A percentile compares a stretch with the other conserved stretches of the same genome.
Evolutionary conservation across 2,888 invertebrate genomes (phyloP).

Genomic region (Homarus gammarus): DNA sequence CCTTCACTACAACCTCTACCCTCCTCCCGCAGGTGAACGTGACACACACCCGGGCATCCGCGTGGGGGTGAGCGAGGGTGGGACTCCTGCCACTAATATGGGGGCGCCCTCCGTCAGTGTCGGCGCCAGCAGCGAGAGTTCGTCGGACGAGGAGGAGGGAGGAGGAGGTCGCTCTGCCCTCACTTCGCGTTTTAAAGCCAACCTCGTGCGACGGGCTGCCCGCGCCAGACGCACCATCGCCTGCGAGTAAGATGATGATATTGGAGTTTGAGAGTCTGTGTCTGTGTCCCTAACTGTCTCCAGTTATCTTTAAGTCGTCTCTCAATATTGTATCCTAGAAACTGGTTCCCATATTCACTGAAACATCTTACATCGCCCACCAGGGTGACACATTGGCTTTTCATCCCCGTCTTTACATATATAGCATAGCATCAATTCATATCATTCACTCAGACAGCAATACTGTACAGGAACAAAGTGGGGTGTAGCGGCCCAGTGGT

Average conservation of each 20-base stretch:
- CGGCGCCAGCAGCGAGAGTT: constrained; percentile 64
- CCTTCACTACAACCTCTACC: not conserved
- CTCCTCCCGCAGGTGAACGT: constrained; percentile 39
- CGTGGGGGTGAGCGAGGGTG: constrained; percentile 6
- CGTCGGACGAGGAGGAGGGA: constrained; percentile 67
- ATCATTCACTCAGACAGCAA: too few species aligned
- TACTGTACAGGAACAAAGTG: too few species aligned
- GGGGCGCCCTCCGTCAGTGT: constrained; percentile 20
- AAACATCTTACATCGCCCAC: too few species aligned
- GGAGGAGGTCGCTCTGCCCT: constrained; percentile 41
- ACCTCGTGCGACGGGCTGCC: constrained; percentile 34
- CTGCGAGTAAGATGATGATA: constrained; percentile 59
- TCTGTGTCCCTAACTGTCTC: too few species aligned
- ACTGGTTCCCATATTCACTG: too few species aligned
- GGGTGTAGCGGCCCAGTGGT: too few species aligned
- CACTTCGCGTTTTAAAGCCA: constrained; percentile 41
- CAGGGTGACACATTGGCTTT: too few species aligned
- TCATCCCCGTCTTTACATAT: too few species aligned
- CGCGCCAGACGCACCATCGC: constrained; percentile 37
- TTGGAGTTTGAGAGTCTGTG: too few species aligned
- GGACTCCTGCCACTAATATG: not conserved
- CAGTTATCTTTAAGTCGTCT: too few species aligned
- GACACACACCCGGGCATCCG: constrained; percentile 12
- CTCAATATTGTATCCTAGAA: too few species aligned
- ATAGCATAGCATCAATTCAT: too few species aligned